A percentile compares a stretch with the other conserved stretches of the same genome.
phyloP scores from a whole-genome alignment of 2,888 invertebrate species.

The Megamerina dolium region DNA sequence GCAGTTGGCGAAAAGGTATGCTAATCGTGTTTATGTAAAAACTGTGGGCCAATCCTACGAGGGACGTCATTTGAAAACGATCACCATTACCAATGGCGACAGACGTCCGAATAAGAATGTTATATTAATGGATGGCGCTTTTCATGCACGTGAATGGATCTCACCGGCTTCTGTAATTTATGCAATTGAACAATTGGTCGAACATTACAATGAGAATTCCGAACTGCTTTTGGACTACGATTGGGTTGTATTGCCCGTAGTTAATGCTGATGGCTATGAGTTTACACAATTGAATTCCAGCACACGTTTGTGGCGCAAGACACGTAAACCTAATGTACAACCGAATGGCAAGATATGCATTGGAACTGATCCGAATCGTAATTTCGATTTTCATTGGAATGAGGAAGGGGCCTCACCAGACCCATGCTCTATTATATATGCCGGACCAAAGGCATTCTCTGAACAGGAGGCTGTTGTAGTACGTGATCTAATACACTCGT shows the following conservation, averaged over 20 bases:
- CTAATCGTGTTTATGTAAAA: slow-evolving; percentile 52
- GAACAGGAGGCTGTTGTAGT: slow-evolving; percentile 61
- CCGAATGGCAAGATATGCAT: slow-evolving; percentile 49
- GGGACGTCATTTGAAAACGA: slow-evolving; percentile 54
- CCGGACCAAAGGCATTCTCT: slow-evolving; percentile 59
- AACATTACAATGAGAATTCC: slow-evolving; percentile 45
- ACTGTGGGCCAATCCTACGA: slow-evolving; percentile 58
- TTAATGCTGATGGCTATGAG: slow-evolving; percentile 69
- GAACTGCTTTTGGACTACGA: slow-evolving; percentile 56
- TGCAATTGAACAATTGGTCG: slow-evolving; percentile 55
- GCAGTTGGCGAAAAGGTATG: slow-evolving; percentile 49
- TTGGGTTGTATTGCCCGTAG: slow-evolving; percentile 60
- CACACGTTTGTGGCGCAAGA: slow-evolving; percentile 61
- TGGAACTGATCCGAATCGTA: slow-evolving; percentile 71
- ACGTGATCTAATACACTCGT: slow-evolving; percentile 53
- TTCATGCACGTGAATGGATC: slow-evolving; percentile 66
- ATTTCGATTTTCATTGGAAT: slow-evolving; percentile 67
- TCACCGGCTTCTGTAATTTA: slow-evolving; percentile 57
- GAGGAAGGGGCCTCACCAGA: slow-evolving; percentile 48
- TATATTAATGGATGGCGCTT: slow-evolving; percentile 54
- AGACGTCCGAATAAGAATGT: slow-evolving; percentile 51
- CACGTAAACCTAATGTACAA: slow-evolving; percentile 52
- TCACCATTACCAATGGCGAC: slow-evolving; percentile 55
- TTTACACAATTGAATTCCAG: slow-evolving; percentile 49
- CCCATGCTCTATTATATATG: slow-evolving; percentile 57